Evolutionary conservation across 2,797 vertebrate species (phyloP), one percentile per base, ranked within the genome.

Genomic region (Dermochelys coriacea): DNA sequence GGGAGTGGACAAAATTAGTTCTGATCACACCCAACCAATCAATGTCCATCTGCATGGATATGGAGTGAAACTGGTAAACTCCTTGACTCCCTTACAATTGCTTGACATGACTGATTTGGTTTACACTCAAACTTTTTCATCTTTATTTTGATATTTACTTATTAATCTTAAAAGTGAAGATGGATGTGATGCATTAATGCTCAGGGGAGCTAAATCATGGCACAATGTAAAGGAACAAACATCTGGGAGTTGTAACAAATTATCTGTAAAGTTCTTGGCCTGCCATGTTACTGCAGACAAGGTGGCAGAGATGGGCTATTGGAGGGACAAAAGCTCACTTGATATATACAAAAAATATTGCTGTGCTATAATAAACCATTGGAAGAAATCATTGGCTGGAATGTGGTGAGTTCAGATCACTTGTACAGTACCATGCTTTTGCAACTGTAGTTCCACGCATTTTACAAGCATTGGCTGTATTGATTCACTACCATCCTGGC

Each of bases 301-400:
- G 88, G 14, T 47, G 52, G 11, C 34, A 47, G 75, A 52, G 79
- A 84, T 89, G 87, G 45, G 57, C 12, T 79, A 12, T 0, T 23
- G 71, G 85, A 88, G 31, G 59, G 10, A 3, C 23, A 71, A 71
- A 71, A n/a, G 29, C 18, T 52, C 64, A 79, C 10, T 1, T 75
- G 85, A 21, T 92, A 86, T 84, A 84, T 89, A 47, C 37, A 89
- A 84, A 88, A 92, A 57, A 10, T 64, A 55, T 6, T 89, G 82
- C 59, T 78, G 2, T 79, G 23, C 80, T 4, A n/a, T 75, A 75
- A 85, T 8, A 23, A 82, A n/a, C 27, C 31, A n/a, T 15, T 64
- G 34, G 41, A 89, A 93, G 12, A 2, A 93, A 85, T 8, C 5
- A 18, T 82, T 74, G 55, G 45, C 12, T 61, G 37, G 31, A 71